These are phyloP conservation scores for Coenonympha arcania DNA, from an alignment of 2,888 invertebrate genomes.

Conservation along the genomic window DNA sequence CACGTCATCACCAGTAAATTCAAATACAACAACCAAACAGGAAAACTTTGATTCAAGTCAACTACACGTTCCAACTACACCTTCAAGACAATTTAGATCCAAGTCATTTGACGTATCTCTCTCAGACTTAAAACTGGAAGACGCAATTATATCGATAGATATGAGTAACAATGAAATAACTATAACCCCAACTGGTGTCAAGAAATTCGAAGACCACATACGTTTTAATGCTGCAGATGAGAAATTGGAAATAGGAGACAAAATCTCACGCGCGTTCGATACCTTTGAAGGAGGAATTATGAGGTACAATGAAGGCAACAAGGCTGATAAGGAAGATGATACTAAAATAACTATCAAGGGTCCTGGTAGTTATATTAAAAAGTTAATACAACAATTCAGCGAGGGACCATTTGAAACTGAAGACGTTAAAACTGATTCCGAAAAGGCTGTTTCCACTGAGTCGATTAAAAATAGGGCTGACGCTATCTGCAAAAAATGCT, in stretches of 20 bases:
- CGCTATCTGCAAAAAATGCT: conserved; percentile 69
- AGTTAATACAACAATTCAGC: conserved; percentile 68
- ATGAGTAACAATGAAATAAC: conserved; percentile 61
- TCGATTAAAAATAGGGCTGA: conserved; percentile 63
- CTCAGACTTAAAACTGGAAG: conserved; percentile 50
- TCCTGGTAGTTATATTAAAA: conserved; percentile 67
- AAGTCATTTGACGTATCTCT: conserved; percentile 73
- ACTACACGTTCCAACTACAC: conserved; percentile 51
- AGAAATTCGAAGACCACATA: conserved; percentile 40
- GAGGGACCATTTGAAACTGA: conserved; percentile 62
- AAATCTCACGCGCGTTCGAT: conserved; percentile 52
- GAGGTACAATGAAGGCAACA: conserved; percentile 33
- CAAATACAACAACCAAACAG: conserved; percentile 48
- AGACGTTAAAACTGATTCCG: conserved; percentile 56
- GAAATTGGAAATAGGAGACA: conserved; percentile 55
- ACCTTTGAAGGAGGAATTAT: conserved; percentile 55
- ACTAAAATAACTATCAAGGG: conserved; percentile 60
- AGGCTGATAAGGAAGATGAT: conserved; percentile 31
- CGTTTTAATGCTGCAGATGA: conserved; percentile 50
- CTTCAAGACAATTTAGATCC: conserved; percentile 66
- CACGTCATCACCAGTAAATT: conserved; percentile 59
- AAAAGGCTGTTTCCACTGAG: conserved; percentile 50
- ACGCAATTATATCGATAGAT: conserved; percentile 60
- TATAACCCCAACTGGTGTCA: conserved; percentile 60
- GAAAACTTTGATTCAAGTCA: conserved; percentile 52